These are phyloP conservation scores for Molorchus minor DNA, from an alignment of 2,888 invertebrate genomes.

Conservation along the genomic window DNA sequence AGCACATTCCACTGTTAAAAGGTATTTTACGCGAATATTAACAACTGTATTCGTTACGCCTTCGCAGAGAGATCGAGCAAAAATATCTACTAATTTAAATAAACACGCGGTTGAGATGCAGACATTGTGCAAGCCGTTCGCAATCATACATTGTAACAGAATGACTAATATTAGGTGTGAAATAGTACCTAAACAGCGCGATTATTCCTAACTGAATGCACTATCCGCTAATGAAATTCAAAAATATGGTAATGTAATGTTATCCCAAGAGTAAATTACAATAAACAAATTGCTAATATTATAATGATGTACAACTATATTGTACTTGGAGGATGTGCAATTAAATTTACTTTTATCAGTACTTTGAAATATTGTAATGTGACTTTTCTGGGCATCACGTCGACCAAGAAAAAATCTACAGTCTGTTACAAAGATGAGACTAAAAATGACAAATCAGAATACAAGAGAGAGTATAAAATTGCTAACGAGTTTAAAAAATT, in stretches of 20 bases:
- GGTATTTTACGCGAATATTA: background rate
- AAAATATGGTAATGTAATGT: slow-evolving; percentile 21
- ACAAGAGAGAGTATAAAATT: too few species aligned
- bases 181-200: too few species aligned
- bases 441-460: too few species aligned
- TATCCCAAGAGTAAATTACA: slow-evolving; percentile 24
- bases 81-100: slow-evolving; percentile 2
- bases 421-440: too few species aligned
- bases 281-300: slow-evolving; percentile 29
- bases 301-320: slow-evolving; percentile 24
- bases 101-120: slow-evolving; percentile 4
- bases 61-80: background rate
- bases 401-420: too few species aligned
- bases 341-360: too few species aligned
- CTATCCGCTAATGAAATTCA: slow-evolving; percentile 21
- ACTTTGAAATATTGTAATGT: too few species aligned
- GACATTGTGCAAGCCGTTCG: slow-evolving; percentile 8
- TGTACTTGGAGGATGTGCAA: slow-evolving; percentile 25
- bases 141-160: background rate
- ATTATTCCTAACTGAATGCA: too few species aligned
- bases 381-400: too few species aligned
- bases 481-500: too few species aligned
- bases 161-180: slow-evolving; percentile 20
- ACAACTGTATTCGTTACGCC: slow-evolving; percentile 13
- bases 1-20: too few species aligned